phyloP scores from a whole-genome alignment of 2,113 vertebrate genomes.

The Melierax canorus region DNA sequence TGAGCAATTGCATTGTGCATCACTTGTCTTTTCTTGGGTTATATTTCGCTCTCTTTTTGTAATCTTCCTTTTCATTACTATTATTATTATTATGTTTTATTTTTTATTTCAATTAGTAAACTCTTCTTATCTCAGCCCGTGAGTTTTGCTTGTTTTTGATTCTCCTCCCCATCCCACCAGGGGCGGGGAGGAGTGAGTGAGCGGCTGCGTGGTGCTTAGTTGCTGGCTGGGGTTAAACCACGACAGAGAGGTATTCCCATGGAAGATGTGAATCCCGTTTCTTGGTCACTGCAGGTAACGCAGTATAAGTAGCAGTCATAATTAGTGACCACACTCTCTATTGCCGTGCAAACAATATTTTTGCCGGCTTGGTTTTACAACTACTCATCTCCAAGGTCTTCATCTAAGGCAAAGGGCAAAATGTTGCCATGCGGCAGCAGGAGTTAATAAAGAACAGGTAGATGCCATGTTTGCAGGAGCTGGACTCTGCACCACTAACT shows the following conservation, averaged over 20 bases:
- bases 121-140: too few relatives aligned
- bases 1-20: too few relatives aligned
- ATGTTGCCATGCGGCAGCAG: not conserved
- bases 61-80: too few relatives aligned
- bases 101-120: too few relatives aligned
- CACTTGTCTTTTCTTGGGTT: too few relatives aligned
- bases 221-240: too few relatives aligned
- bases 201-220: too few relatives aligned
- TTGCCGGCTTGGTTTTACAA: not conserved
- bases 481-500: not conserved
- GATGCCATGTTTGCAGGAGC: not conserved
- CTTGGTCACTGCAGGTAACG: not conserved
- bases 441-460: not conserved
- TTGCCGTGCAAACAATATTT: not conserved
- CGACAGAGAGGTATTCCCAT: not conserved
- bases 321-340: not conserved
- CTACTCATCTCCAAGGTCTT: not conserved
- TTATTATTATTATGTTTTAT: too few relatives aligned
- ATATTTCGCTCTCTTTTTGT: too few relatives aligned
- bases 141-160: too few relatives aligned
- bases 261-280: not conserved
- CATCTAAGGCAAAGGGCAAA: not conserved
- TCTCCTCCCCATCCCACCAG: too few relatives aligned
- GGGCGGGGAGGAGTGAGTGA: too few relatives aligned
- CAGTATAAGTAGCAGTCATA: not conserved